Evolutionary conservation across 1,140 invertebrate species (phyloP).

Genomic region (Pomacea maculata): DNA sequence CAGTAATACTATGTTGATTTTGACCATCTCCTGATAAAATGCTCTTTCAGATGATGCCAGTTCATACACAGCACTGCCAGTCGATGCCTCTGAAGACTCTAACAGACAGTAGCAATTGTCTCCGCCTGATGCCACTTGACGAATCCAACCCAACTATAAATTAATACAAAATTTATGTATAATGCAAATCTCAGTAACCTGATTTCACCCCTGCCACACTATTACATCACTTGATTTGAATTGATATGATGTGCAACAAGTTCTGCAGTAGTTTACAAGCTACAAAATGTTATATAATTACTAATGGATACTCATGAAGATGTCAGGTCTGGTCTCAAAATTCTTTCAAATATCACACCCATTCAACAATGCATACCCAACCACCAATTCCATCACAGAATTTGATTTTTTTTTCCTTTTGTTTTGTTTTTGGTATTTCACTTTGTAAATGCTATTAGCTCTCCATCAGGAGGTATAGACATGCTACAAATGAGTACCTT

Average conservation of each 20-base stretch:
- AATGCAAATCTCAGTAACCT: too few species aligned
- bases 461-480: not conserved
- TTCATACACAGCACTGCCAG: constrained; percentile 48
- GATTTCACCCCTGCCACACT: too few species aligned
- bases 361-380: too few species aligned
- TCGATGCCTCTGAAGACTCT: constrained; percentile 28
- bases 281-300: too few species aligned
- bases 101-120: constrained; percentile 54
- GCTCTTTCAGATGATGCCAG: constrained; percentile 48
- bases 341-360: too few species aligned
- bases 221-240: too few species aligned
- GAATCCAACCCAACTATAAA: constrained; percentile 51
- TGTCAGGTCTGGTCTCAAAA: too few species aligned
- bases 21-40: constrained; percentile 51
- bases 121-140: constrained; percentile 56
- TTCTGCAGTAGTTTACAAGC: too few species aligned
- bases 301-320: too few species aligned
- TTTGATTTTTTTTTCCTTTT: not conserved
- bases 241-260: too few species aligned
- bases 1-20: constrained; percentile 44
- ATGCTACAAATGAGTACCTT: constrained; percentile 33
- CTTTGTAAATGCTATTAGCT: not conserved
- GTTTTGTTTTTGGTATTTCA: not conserved
- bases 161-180: too few species aligned
- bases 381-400: too few species aligned